phyloP scores from a whole-genome alignment of 2,888 invertebrate genomes.

The Alentia gelatinosa region DNA sequence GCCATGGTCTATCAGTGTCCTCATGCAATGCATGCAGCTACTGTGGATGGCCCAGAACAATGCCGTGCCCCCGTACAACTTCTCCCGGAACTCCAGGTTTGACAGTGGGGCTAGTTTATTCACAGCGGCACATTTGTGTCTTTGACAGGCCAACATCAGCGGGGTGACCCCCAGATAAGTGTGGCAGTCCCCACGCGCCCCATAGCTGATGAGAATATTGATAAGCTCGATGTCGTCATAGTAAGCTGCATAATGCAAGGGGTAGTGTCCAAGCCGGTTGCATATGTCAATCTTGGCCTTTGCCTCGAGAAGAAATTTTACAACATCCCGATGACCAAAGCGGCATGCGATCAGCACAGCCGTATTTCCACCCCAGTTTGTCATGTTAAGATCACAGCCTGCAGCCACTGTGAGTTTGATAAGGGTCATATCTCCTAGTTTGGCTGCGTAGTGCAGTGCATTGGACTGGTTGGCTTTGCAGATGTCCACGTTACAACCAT shows the following conservation, averaged over 20 bases:
- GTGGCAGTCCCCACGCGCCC: constrained; percentile 53
- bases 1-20: constrained; percentile 44
- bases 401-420: not conserved
- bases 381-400: constrained; percentile 21
- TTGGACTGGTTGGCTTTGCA: constrained; percentile 40
- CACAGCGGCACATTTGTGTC: constrained; percentile 53
- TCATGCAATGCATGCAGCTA: constrained; percentile 54
- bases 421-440: not conserved
- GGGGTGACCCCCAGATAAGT: constrained; percentile 59
- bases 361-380: constrained; percentile 45
- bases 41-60: constrained; percentile 59
- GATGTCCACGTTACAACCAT: constrained; percentile 44
- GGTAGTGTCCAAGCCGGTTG: constrained; percentile 59
- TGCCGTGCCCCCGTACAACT: constrained; percentile 57
- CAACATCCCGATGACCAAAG: constrained; percentile 47
- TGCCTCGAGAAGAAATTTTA: constrained; percentile 8
- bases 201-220: constrained; percentile 13
- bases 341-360: constrained; percentile 51
- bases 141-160: constrained; percentile 58
- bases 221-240: constrained; percentile 51
- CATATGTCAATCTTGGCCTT: constrained; percentile 48
- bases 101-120: constrained; percentile 31
- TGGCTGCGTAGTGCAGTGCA: constrained; percentile 33
- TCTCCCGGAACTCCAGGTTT: constrained; percentile 47
- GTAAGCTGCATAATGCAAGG: constrained; percentile 59